Conservation (phyloP, 2,888 invertebrate species). For the Limnephilus marmoratus region DNA sequence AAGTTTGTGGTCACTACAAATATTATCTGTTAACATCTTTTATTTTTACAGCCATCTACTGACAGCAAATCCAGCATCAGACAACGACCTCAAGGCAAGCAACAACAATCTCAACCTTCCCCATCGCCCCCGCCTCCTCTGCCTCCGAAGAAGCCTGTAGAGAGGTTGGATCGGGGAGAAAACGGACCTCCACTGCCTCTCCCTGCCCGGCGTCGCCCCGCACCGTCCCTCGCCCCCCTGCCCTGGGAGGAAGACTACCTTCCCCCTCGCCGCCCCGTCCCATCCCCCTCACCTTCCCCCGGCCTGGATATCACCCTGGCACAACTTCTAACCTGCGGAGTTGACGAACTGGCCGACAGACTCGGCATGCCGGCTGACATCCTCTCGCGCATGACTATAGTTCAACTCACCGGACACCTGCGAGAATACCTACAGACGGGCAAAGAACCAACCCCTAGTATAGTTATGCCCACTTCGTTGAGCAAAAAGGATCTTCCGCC, state of each 20-base stretch:
- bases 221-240: constrained; percentile 70
- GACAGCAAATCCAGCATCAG: constrained; percentile 69
- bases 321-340: constrained; percentile 88
- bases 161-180: constrained; percentile 71
- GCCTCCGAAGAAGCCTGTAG: constrained; percentile 81
- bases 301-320: constrained; percentile 88
- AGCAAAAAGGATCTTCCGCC: not conserved
- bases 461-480: not conserved
- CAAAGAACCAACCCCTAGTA: constrained; percentile 69
- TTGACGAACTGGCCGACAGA: constrained; percentile 87
- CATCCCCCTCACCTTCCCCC: constrained; percentile 67
- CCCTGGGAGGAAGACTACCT: constrained; percentile 81
- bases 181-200: constrained; percentile 70
- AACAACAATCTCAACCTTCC: constrained; percentile 68
- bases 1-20: not conserved
- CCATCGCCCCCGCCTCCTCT: constrained; percentile 82
- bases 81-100: constrained; percentile 70
- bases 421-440: constrained; percentile 78
- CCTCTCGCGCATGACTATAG: constrained; percentile 90
- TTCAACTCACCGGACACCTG: constrained; percentile 89
- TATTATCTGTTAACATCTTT: not conserved
- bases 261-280: constrained; percentile 73
- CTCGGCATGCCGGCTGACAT: constrained; percentile 87
- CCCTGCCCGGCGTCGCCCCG: constrained; percentile 63
- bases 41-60: constrained; percentile 56